A percentile compares a stretch with the other conserved stretches of the same genome.
Conservation (phyloP, 2,888 invertebrate genomes). For the Rambutsinella grinnellia region DNA sequence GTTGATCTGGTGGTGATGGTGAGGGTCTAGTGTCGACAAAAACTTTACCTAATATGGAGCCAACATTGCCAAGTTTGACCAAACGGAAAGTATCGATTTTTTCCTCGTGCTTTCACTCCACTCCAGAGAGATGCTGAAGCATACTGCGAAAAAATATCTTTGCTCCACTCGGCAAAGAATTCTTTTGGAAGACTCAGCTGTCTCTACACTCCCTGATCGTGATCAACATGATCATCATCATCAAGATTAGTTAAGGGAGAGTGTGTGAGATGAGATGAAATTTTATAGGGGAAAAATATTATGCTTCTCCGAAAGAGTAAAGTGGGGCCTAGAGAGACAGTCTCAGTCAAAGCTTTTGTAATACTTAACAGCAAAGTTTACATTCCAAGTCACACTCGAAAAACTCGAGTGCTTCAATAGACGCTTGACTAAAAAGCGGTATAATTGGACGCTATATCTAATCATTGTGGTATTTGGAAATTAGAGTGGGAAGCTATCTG, state of each 20-base stretch:
- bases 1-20: neutral
- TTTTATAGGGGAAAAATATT: neutral
- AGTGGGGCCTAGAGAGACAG: too few relatives aligned
- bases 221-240: neutral
- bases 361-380: too few relatives aligned
- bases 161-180: too few relatives aligned
- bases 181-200: neutral
- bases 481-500: too few relatives aligned
- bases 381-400: too few relatives aligned
- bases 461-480: too few relatives aligned
- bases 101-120: slow-evolving; percentile 2
- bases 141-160: neutral
- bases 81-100: slow-evolving; percentile 22
- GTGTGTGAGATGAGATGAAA: neutral
- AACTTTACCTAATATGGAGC: neutral
- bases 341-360: too few relatives aligned
- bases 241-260: too few relatives aligned
- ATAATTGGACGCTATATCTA: too few relatives aligned
- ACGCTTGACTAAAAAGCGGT: too few relatives aligned
- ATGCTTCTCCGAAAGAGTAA: neutral
- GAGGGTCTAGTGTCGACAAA: neutral
- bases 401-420: too few relatives aligned
- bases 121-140: too few relatives aligned
- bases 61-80: neutral
- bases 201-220: neutral